Evolutionary conservation across 1,140 invertebrate species (phyloP).

Genomic region (Mamestra configurata): DNA sequence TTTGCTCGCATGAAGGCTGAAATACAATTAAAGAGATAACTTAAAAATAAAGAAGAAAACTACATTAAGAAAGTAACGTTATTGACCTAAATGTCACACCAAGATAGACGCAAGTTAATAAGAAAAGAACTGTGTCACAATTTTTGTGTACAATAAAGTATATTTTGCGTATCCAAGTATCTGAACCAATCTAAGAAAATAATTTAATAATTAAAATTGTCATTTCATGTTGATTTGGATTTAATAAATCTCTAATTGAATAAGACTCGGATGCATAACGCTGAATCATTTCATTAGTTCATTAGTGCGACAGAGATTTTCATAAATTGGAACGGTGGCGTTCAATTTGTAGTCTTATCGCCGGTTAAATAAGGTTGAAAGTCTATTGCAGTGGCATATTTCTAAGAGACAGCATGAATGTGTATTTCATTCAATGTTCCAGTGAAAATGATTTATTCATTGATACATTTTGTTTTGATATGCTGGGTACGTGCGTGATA

Average conservation of each 20-base stretch:
- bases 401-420: background rate
- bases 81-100: background rate
- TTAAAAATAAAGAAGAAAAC: background rate
- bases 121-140: too few relatives aligned
- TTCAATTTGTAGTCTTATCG: background rate
- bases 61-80: background rate
- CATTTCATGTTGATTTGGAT: background rate
- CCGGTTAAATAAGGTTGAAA: background rate
- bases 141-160: too few relatives aligned
- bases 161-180: too few relatives aligned
- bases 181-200: too few relatives aligned
- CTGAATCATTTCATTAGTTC: slow-evolving; percentile 32
- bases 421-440: slow-evolving; percentile 5
- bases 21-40: background rate
- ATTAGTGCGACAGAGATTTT: background rate
- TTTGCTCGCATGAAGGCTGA: background rate
- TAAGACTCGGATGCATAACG: background rate
- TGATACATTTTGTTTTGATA: slow-evolving; percentile 4
- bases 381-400: background rate
- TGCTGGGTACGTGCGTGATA: background rate
- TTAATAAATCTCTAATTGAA: background rate
- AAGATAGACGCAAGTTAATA: background rate
- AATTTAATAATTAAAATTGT: too few relatives aligned
- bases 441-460: background rate
- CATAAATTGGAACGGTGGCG: background rate